Percentiles rank a stretch among this genome's conserved stretches.
Evolutionary conservation across 2,113 vertebrate genomes (phyloP).

Genomic region (Delphinapterus leucas): DNA sequence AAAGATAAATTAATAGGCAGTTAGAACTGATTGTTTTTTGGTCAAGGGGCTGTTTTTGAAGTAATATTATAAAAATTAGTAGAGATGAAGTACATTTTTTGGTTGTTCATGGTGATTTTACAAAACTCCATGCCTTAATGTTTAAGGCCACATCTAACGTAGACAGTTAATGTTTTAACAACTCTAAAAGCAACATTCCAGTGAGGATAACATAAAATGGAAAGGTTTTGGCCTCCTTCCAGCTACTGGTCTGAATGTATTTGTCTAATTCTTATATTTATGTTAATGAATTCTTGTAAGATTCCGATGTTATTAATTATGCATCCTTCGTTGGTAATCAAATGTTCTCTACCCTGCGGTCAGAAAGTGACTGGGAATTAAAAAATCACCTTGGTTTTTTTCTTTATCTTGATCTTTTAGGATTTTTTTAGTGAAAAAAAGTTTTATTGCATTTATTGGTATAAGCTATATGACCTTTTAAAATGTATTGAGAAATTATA

Average conservation of each 20-base stretch:
- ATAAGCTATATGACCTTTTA: neutral
- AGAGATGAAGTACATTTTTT: slow-evolving; percentile 8
- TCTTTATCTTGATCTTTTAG: slow-evolving; percentile 30
- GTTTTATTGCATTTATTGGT: slow-evolving; percentile 53
- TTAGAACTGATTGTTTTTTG: neutral
- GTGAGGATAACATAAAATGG: slow-evolving; percentile 54
- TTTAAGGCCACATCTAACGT: slow-evolving; percentile 43
- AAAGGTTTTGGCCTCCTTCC: slow-evolving; percentile 57
- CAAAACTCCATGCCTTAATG: neutral
- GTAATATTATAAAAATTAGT: slow-evolving; percentile 4
- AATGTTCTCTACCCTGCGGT: slow-evolving; percentile 10
- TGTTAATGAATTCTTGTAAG: slow-evolving; percentile 38
- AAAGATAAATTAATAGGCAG: neutral
- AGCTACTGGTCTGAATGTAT: slow-evolving; percentile 54
- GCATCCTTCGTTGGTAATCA: slow-evolving; percentile 50
- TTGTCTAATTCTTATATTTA: slow-evolving; percentile 55
- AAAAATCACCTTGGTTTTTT: neutral
- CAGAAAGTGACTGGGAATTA: slow-evolving; percentile 10
- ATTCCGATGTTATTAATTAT: slow-evolving; percentile 49
- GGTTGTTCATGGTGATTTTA: slow-evolving; percentile 7
- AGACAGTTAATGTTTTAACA: slow-evolving; percentile 63
- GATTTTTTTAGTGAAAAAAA: neutral
- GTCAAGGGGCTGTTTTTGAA: neutral
- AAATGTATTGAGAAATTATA: neutral
- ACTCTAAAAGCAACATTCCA: slow-evolving; percentile 67